A percentile compares a stretch with the other conserved stretches of the same genome.
phyloP scores from a whole-genome alignment of 2,113 vertebrate genomes.

The Vulpes vulpes region DNA sequence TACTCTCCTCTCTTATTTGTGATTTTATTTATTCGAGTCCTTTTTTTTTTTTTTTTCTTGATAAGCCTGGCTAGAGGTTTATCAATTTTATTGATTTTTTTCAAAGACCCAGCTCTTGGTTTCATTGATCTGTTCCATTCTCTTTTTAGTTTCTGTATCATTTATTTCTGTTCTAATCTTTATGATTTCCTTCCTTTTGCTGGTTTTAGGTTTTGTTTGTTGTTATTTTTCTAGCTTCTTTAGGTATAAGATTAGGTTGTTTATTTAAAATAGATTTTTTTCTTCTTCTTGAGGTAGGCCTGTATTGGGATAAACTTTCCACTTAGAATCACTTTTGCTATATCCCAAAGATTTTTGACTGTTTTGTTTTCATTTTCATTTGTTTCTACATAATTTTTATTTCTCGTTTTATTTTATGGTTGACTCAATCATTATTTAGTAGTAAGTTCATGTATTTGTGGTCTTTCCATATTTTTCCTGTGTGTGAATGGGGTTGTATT shows the following conservation, averaged over 20 bases:
- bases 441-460: neutral
- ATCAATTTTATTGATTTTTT: neutral
- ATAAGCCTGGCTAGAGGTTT: neutral
- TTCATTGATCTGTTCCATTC: neutral
- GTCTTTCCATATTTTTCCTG: neutral
- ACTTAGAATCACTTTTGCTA: neutral
- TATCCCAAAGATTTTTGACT: neutral
- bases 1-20: neutral
- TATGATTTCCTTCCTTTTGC: neutral
- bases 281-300: neutral
- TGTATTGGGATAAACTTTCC: neutral
- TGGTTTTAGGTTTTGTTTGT: neutral
- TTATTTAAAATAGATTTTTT: neutral
- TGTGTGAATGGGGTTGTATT: neutral
- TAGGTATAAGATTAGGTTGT: neutral
- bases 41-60: neutral
- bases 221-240: neutral
- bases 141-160: neutral
- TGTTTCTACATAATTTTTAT: neutral
- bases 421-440: neutral
- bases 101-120: neutral
- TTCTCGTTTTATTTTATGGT: neutral
- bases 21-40: neutral
- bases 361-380: neutral
- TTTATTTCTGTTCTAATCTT: neutral